Evolutionary conservation across 2,797 vertebrate species (phyloP).

Genomic region (Tragelaphus eurycerus): DNA sequence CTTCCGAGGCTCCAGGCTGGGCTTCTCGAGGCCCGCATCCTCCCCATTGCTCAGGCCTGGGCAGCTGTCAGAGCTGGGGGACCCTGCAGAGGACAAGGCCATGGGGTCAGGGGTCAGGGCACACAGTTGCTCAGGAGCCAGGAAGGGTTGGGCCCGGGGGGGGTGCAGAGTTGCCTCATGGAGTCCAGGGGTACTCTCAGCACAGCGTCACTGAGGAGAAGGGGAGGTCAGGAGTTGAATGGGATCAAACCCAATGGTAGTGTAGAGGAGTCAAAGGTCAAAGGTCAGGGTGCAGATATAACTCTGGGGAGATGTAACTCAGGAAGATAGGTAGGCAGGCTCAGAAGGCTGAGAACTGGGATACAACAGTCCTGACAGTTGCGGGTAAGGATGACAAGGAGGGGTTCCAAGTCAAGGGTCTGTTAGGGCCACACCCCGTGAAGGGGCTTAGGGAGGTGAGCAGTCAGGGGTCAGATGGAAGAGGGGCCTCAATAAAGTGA

Average conservation of each 20-base stretch:
- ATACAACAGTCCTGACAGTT: background rate
- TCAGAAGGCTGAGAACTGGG: background rate
- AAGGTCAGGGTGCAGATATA: background rate
- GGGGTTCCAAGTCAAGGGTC: background rate
- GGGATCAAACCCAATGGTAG: background rate
- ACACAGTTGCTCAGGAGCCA: background rate
- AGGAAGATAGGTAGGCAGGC: background rate
- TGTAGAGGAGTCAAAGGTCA: background rate
- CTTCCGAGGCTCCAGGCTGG: conserved; percentile 87
- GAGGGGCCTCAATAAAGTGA: background rate
- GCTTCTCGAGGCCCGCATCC: conserved; percentile 83
- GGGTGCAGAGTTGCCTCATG: background rate
- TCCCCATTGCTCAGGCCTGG: conserved; percentile 86
- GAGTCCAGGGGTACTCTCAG: background rate
- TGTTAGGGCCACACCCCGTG: background rate
- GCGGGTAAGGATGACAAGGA: accelerated
- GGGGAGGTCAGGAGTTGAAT: background rate
- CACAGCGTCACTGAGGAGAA: background rate
- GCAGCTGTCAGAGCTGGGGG: conserved; percentile 72
- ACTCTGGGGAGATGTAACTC: background rate
- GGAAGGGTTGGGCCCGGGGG: no score
- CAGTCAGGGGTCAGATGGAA: background rate
- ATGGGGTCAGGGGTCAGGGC: background rate
- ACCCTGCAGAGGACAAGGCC: conserved; percentile 47
- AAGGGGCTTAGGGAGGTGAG: background rate